Evolutionary conservation across 2,113 vertebrate genomes (phyloP), one percentile per base, ranked within the genome.

Genomic region (Rafetus swinhoei): DNA sequence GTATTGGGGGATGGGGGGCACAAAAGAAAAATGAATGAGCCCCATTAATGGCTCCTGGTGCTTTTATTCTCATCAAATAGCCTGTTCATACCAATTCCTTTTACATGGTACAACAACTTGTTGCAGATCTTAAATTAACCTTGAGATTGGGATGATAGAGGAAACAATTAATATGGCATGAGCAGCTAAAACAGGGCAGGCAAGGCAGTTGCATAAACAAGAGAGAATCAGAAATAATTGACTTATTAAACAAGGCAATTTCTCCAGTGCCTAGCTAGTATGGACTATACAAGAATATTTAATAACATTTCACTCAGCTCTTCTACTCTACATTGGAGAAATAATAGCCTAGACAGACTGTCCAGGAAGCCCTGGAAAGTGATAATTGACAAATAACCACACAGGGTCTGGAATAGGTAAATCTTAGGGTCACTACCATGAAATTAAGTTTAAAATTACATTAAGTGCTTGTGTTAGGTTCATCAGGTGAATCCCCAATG

Each of bases 361-460:
- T 22, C 24, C 29, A 1, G 56, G 90, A 95, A 11, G 8, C 81
- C 35, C 84, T 77, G 9, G 16, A 93, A 96, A 90, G 54, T 76
- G 53, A 85, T 95, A 93, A 97, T 88, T 95, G 93, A 85, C 55
- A 97, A 74, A 15, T 89, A 95, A 95, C 87, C 77, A 85, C 81
- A 69, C 88, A 59, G 52, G 91, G 7, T 59, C 25, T 57, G 25
- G 52, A 94, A 11, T 16, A 14, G 15, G 15, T 86, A 32, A 88
- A 84, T 92, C 79, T 85, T 88, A 91, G 92, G 90, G 92, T 92
- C 19, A 79, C 15, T 92, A 72, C 21, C 85, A 12, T 76, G 79
- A 57, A 90, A 13, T 77, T 94, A 93, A 95, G 92, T 76, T 93
- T 85, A 74, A 95, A 95, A 94, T 94, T 95, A 88, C 24, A 24